A percentile compares a stretch with the other conserved stretches of the same genome.
These are phyloP conservation scores for Drosophila crucigera DNA, from an alignment of 2,888 invertebrate species.

Conservation along the genomic window DNA sequence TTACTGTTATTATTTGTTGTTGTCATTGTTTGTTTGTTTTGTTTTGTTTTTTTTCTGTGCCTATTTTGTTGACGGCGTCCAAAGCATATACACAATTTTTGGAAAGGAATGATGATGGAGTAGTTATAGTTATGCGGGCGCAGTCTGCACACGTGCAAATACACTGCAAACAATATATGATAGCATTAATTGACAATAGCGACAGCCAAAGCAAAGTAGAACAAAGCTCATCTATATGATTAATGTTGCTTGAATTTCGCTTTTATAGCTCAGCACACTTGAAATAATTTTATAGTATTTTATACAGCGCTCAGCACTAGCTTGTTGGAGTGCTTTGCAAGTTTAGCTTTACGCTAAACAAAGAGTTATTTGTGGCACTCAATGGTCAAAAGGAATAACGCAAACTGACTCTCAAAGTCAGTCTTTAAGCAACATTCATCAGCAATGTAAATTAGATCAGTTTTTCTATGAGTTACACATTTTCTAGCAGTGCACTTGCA, in stretches of 20 bases:
- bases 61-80: slow-evolving; percentile 33
- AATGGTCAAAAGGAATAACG: background rate
- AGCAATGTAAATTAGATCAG: background rate
- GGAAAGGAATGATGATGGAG: slow-evolving; percentile 43
- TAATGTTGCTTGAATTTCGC: background rate
- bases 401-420: background rate
- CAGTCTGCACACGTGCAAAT: slow-evolving; percentile 17
- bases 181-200: background rate
- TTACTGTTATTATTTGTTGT: slow-evolving; percentile 13
- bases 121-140: slow-evolving; percentile 56
- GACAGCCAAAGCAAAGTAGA: background rate
- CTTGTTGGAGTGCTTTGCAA: background rate
- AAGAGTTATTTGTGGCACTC: background rate
- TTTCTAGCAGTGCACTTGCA: slow-evolving; percentile 51
- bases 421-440: background rate
- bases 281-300: background rate
- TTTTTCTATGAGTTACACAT: background rate
- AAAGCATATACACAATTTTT: slow-evolving; percentile 39
- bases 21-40: slow-evolving; percentile 21
- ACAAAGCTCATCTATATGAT: background rate
- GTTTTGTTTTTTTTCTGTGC: slow-evolving; percentile 12
- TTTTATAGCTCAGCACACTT: background rate
- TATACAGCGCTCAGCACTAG: background rate
- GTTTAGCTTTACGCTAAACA: background rate
- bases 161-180: slow-evolving; percentile 35